phyloP scores from a whole-genome alignment of 1,140 invertebrate species.

The Caenorhabditis tropicalis region DNA sequence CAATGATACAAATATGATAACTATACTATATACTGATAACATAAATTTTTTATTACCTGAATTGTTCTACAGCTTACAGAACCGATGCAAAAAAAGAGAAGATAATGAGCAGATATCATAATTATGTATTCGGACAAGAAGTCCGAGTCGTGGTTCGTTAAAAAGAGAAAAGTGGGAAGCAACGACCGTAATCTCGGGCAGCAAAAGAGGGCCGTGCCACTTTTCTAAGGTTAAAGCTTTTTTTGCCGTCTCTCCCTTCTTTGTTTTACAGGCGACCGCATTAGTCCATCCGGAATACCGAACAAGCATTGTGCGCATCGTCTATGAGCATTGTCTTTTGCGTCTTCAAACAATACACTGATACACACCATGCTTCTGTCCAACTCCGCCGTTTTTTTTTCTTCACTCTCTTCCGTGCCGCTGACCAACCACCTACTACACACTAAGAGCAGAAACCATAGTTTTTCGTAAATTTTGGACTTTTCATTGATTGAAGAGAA shows the following conservation, averaged over 20 bases:
- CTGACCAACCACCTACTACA: constrained; percentile 25
- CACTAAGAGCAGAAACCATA: constrained; percentile 27
- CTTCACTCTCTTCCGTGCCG: constrained; percentile 3
- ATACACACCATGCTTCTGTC: constrained; percentile 24
- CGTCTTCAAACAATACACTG: constrained; percentile 35
- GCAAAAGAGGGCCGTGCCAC: constrained; percentile 18
- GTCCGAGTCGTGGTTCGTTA: constrained; percentile 24
- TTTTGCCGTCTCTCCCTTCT: background rate
- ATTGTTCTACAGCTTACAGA: constrained; percentile 35
- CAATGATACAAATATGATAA: background rate
- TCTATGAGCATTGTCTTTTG: constrained; percentile 27
- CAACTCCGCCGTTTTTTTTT: constrained; percentile 22
- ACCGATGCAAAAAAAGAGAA: background rate
- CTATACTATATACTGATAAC: background rate
- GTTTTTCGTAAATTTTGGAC: background rate
- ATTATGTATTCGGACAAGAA: background rate
- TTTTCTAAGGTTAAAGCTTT: constrained; percentile 29
- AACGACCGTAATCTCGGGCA: background rate
- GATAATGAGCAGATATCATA: background rate
- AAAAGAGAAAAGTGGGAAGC: constrained; percentile 10
- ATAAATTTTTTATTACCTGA: background rate
- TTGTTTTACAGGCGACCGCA: constrained; percentile 19
- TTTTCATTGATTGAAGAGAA: background rate
- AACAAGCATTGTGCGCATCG: constrained; percentile 20
- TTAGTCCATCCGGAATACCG: constrained; percentile 30